Percentiles rank a stretch among this genome's conserved stretches.
phyloP scores from a whole-genome alignment of 2,113 vertebrate species.

The Gyps fulvus region DNA sequence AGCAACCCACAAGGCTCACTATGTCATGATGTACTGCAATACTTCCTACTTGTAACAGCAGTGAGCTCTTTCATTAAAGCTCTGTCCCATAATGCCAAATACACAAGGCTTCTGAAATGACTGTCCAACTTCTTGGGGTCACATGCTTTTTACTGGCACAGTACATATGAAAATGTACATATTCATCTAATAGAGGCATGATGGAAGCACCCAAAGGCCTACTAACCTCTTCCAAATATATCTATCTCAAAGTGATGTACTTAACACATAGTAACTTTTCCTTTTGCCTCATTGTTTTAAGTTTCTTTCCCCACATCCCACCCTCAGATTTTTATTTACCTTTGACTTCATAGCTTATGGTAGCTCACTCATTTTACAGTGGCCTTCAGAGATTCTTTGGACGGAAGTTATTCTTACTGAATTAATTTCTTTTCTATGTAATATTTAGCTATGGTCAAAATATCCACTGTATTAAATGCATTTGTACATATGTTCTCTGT shows the following conservation, averaged over 20 bases:
- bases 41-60: neutral
- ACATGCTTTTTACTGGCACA: neutral
- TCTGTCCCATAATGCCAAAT: neutral
- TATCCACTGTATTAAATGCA: neutral
- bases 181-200: neutral
- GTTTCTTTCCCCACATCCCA: neutral
- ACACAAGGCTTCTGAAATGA: neutral
- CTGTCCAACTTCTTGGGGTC: neutral
- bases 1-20: neutral
- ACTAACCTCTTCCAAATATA: neutral
- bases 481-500: neutral
- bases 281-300: neutral
- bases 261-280: neutral
- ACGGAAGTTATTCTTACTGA: neutral
- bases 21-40: neutral
- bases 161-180: neutral
- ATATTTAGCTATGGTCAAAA: neutral
- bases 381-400: neutral
- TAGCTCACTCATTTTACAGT: neutral
- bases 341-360: neutral
- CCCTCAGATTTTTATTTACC: neutral
- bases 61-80: neutral
- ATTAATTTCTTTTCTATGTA: neutral
- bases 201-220: neutral
- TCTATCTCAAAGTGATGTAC: neutral